Percentiles rank a stretch among this genome's conserved stretches.
These are phyloP conservation scores for Sanderia malayensis DNA, from an alignment of 30 jellyfish, hydroid and myxozoan species.

Conservation along the genomic window DNA sequence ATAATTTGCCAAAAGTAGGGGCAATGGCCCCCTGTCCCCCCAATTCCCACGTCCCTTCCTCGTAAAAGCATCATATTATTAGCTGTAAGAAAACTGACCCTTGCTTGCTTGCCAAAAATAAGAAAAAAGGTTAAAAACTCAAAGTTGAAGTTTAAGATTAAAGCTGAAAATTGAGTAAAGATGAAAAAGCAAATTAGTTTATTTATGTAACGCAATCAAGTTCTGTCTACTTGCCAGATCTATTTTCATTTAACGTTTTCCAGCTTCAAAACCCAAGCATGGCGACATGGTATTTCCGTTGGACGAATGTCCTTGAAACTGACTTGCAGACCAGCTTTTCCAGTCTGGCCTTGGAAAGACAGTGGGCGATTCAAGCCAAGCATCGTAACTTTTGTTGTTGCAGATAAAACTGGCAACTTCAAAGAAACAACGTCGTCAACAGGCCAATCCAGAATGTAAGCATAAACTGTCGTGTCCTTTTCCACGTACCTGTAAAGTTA, in stretches of 20 bases:
- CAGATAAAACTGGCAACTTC: conserved; percentile 47
- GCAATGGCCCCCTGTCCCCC: no score
- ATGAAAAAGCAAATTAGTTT: no score
- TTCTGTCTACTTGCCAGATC: background rate
- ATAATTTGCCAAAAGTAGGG: no score
- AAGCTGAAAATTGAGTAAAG: no score
- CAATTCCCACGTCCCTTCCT: no score
- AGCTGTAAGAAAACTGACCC: no score
- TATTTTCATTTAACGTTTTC: conserved; percentile 14
- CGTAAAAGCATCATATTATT: no score
- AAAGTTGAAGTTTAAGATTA: no score
- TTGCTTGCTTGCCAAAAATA: no score
- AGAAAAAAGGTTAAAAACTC: no score
- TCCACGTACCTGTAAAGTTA: conserved; percentile 58
- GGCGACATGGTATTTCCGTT: conserved; percentile 35
- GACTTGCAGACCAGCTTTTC: conserved; percentile 47
- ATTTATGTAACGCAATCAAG: no score
- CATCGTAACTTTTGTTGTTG: conserved; percentile 36
- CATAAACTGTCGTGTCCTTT: conserved; percentile 52
- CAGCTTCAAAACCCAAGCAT: conserved; percentile 58
- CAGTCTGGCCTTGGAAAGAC: conserved; percentile 28
- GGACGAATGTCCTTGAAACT: conserved; percentile 27
- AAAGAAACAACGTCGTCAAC: conserved; percentile 15
- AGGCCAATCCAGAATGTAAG: conserved; percentile 78
- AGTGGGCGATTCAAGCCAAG: conserved; percentile 41